Percentiles rank a stretch among this genome's conserved stretches.
Evolutionary conservation across 2,797 vertebrate genomes (phyloP).

Genomic region (Cossypha niveicapilla): DNA sequence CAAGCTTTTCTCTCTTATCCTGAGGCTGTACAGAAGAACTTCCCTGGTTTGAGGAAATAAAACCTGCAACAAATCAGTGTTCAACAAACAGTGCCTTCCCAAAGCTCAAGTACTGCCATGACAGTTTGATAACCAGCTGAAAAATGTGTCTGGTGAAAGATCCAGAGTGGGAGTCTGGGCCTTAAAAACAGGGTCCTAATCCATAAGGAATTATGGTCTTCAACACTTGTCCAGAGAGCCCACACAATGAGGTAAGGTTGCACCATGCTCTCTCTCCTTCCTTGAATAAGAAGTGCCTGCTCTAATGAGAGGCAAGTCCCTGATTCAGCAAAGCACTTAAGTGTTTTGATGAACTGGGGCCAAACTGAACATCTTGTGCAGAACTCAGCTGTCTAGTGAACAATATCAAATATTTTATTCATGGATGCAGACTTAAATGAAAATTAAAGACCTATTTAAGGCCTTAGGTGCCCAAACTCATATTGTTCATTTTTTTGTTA

Average conservation of each 20-base stretch:
- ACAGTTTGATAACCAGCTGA: not conserved
- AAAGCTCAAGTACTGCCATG: not conserved
- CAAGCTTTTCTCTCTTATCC: not conserved
- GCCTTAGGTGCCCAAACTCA: slow-evolving; percentile 40
- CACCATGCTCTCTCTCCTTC: not conserved
- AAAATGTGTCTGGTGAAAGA: not conserved
- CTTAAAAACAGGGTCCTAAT: not conserved
- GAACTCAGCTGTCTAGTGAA: slow-evolving; percentile 42
- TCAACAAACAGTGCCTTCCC: not conserved
- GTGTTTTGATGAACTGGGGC: slow-evolving; percentile 64
- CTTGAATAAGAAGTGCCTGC: slow-evolving; percentile 22
- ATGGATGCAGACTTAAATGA: slow-evolving; percentile 60
- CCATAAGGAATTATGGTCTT: not conserved
- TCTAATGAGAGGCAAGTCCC: slow-evolving; percentile 39
- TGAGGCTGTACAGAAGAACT: not conserved
- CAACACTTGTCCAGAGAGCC: slow-evolving; percentile 4
- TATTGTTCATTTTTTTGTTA: slow-evolving; percentile 41
- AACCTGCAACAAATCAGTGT: not conserved
- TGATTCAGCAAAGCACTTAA: slow-evolving; percentile 65
- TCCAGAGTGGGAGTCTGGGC: not conserved
- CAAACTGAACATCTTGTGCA: slow-evolving; percentile 66
- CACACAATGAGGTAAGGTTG: slow-evolving; percentile 22
- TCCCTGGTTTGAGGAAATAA: not conserved
- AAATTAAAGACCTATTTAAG: slow-evolving; percentile 61
- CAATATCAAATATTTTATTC: slow-evolving; percentile 60